phyloP scores from a whole-genome alignment of 2,797 vertebrate species.

The Lemur catta region DNA sequence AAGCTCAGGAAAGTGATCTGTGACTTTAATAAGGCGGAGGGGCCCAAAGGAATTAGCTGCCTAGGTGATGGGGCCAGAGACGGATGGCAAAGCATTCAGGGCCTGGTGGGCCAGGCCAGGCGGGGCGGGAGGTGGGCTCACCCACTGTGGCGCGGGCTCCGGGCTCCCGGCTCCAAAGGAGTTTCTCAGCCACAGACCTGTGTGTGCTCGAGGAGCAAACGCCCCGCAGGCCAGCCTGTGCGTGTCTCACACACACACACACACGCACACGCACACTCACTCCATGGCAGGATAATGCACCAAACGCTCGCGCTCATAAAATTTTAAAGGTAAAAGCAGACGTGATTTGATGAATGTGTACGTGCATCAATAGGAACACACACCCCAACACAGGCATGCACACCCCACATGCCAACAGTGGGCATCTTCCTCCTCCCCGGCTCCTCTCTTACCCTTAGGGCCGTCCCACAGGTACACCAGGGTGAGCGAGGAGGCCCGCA shows the following conservation, averaged over 20 bases:
- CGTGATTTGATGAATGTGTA: slow-evolving; percentile 83
- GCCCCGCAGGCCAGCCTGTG: slow-evolving; percentile 81
- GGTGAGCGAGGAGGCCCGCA: slow-evolving; percentile 48
- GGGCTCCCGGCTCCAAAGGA: slow-evolving; percentile 85
- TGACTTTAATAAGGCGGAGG: slow-evolving; percentile 98
- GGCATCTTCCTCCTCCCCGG: fast-evolving
- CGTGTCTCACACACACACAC: neutral
- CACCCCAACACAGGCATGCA: slow-evolving; percentile 58
- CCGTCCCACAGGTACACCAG: neutral
- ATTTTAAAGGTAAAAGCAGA: slow-evolving; percentile 88
- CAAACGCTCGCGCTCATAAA: slow-evolving; percentile 86
- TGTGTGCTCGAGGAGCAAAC: slow-evolving; percentile 78
- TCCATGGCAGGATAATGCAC: slow-evolving; percentile 78
- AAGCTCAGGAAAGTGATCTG: slow-evolving; percentile 96
- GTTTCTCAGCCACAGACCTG: slow-evolving; percentile 85
- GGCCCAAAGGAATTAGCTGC: slow-evolving; percentile 98
- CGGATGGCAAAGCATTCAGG: slow-evolving; percentile 89
- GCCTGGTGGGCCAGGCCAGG: slow-evolving; percentile 88
- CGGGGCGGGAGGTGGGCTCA: slow-evolving; percentile 89
- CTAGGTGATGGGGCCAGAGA: slow-evolving; percentile 93
- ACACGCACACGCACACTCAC: slow-evolving; percentile 63
- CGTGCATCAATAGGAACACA: slow-evolving; percentile 80
- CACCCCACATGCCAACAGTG: slow-evolving; percentile 53
- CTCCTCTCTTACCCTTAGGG: slow-evolving; percentile 66
- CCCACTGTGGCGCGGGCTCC: slow-evolving; percentile 88